Evolutionary conservation across 2,113 vertebrate genomes (phyloP).

Genomic region (Charadrius vociferus): DNA sequence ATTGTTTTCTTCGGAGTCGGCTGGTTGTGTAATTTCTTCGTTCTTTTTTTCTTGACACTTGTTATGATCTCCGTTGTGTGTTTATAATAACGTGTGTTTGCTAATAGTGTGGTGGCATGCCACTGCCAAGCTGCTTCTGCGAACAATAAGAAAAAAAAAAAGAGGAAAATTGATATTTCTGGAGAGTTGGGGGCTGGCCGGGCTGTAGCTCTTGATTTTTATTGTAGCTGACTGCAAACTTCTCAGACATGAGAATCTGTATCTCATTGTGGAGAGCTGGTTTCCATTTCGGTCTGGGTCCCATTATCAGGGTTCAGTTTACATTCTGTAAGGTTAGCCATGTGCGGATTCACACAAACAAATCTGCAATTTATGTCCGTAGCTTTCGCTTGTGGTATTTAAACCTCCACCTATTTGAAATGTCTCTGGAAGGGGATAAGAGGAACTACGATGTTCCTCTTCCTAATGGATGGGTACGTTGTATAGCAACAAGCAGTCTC

Average conservation of each 20-base stretch:
- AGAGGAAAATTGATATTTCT: conserved; percentile 52
- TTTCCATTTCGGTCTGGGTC: conserved; percentile 61
- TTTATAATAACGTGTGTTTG: conserved; percentile 59
- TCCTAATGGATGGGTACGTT: background rate
- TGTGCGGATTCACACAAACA: conserved; percentile 60
- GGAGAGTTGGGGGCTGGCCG: background rate
- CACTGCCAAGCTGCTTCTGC: conserved; percentile 47
- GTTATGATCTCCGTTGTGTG: conserved; percentile 12
- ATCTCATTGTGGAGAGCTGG: conserved; percentile 58
- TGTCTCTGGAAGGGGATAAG: conserved; percentile 34
- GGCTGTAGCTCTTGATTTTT: conserved; percentile 46
- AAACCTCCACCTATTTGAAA: conserved; percentile 48
- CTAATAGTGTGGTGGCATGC: conserved; percentile 53
- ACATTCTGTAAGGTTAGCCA: conserved; percentile 39
- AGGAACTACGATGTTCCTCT: background rate
- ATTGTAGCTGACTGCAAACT: conserved; percentile 60
- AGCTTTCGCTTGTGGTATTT: conserved; percentile 53
- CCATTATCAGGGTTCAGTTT: conserved; percentile 58
- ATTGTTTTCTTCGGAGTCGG: background rate
- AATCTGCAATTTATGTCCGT: conserved; percentile 33
- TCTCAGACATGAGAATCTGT: conserved; percentile 48
- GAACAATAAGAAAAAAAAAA: conserved; percentile 52
- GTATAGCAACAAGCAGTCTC: background rate
- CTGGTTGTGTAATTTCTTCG: background rate
- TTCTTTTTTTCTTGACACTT: background rate